These are phyloP conservation scores for Eristalis tenax DNA, from an alignment of 2,888 invertebrate genomes.

Conservation along the genomic window DNA sequence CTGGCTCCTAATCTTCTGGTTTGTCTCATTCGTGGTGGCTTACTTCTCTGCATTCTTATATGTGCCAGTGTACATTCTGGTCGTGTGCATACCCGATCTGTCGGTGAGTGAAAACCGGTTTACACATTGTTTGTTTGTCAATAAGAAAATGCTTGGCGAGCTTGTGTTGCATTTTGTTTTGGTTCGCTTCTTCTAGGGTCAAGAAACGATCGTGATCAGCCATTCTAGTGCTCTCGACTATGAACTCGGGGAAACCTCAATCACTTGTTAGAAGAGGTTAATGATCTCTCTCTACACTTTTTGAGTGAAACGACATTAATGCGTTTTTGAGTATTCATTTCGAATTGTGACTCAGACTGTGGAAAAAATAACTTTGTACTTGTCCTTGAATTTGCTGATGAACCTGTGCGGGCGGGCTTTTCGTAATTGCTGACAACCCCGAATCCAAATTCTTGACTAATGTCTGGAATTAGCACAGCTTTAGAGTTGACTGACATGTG, in stretches of 20 bases:
- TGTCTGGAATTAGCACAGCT: neutral
- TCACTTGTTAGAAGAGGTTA: neutral
- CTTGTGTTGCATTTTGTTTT: neutral
- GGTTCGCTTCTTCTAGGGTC: neutral
- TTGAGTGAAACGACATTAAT: too few species aligned
- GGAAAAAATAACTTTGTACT: too few species aligned
- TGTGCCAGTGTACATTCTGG: slow-evolving; percentile 86
- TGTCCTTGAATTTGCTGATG: neutral
- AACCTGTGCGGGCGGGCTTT: neutral
- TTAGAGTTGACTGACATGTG: neutral
- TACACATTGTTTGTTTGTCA: neutral
- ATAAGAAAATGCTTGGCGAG: neutral
- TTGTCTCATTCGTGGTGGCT: slow-evolving; percentile 86
- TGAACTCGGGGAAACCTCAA: too few species aligned
- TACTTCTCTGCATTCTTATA: slow-evolving; percentile 86
- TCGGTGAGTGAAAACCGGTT: slow-evolving; percentile 83
- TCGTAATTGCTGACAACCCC: neutral
- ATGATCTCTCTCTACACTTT: neutral
- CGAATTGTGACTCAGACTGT: neutral
- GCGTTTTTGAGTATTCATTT: neutral
- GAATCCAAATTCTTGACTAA: neutral
- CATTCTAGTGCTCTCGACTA: too few species aligned
- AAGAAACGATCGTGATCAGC: neutral
- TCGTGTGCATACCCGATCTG: slow-evolving; percentile 86
- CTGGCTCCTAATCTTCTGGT: slow-evolving; percentile 87